These are phyloP conservation scores for Achatina immaculata DNA, from an alignment of 1,140 invertebrate species.

Conservation along the genomic window DNA sequence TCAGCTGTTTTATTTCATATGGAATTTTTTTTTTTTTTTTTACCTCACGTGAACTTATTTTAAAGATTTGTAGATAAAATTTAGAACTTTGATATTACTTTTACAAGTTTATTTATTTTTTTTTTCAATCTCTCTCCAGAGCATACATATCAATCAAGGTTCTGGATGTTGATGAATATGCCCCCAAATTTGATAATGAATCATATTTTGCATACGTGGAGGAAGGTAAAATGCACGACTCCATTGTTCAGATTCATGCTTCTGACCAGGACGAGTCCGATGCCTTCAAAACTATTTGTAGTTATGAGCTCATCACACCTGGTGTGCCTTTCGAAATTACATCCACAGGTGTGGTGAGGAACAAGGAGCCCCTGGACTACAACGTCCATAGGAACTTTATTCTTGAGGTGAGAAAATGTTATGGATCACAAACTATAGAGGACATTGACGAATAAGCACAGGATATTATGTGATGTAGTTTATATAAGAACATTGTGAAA, in stretches of 20 bases:
- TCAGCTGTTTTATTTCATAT: too few relatives aligned
- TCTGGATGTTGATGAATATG: conserved; percentile 93
- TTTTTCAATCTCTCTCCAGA: conserved; percentile 74
- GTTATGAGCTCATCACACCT: conserved; percentile 91
- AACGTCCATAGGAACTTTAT: conserved; percentile 94
- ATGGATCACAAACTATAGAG: too few relatives aligned
- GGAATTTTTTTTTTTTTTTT: too few relatives aligned
- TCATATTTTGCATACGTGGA: conserved; percentile 84
- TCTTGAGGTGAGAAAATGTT: conserved; percentile 70
- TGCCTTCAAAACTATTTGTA: conserved; percentile 93
- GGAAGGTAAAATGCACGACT: conserved; percentile 89
- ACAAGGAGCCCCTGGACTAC: conserved; percentile 92
- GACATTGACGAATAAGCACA: background rate
- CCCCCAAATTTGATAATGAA: conserved; percentile 70
- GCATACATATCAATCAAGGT: conserved; percentile 95
- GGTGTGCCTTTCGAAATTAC: conserved; percentile 88
- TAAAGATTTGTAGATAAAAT: too few relatives aligned
- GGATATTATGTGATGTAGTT: too few relatives aligned
- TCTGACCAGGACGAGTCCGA: conserved; percentile 92
- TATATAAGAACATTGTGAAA: too few relatives aligned
- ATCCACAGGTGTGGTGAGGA: conserved; percentile 90
- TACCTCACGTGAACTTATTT: too few relatives aligned
- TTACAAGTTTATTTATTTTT: too few relatives aligned
- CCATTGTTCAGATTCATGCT: conserved; percentile 90
- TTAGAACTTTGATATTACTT: too few relatives aligned